phyloP scores from a whole-genome alignment of 2,888 invertebrate genomes.

The Acanthacorydalis orientalis region DNA sequence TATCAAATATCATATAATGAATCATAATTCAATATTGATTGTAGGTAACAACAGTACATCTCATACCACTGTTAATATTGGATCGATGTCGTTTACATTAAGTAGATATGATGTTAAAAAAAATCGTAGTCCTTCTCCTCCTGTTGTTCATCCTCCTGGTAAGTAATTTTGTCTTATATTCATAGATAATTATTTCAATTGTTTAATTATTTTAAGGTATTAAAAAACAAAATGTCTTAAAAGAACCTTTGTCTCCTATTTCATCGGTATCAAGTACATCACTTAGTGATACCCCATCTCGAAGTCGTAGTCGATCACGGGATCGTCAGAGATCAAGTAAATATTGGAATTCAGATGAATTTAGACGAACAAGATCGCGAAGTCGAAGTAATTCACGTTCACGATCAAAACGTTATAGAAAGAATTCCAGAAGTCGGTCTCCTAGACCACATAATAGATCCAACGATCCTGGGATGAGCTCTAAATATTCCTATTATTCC shows the following conservation, averaged over 20 bases:
- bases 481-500: background rate
- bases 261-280: constrained; percentile 21
- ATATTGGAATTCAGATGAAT: constrained; percentile 2
- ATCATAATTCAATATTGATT: constrained; percentile 8
- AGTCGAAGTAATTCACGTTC: constrained; percentile 4
- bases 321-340: background rate
- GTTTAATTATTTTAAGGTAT: background rate
- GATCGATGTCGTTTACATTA: too few relatives aligned
- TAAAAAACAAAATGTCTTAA: background rate
- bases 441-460: constrained; percentile 5
- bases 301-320: constrained; percentile 1
- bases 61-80: too few relatives aligned
- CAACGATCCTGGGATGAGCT: constrained; percentile 2
- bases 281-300: constrained; percentile 8
- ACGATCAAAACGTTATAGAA: constrained; percentile 22
- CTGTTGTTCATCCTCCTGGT: constrained; percentile 31
- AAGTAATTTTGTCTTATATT: background rate
- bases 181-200: background rate
- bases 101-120: constrained; percentile 12
- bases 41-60: constrained; percentile 8
- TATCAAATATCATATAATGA: constrained; percentile 15
- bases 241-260: constrained; percentile 9
- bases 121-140: constrained; percentile 36
- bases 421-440: constrained; percentile 15
- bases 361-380: constrained; percentile 2